phyloP scores from a whole-genome alignment of 2,797 vertebrate species.

The Alcedo quadribrachys region DNA sequence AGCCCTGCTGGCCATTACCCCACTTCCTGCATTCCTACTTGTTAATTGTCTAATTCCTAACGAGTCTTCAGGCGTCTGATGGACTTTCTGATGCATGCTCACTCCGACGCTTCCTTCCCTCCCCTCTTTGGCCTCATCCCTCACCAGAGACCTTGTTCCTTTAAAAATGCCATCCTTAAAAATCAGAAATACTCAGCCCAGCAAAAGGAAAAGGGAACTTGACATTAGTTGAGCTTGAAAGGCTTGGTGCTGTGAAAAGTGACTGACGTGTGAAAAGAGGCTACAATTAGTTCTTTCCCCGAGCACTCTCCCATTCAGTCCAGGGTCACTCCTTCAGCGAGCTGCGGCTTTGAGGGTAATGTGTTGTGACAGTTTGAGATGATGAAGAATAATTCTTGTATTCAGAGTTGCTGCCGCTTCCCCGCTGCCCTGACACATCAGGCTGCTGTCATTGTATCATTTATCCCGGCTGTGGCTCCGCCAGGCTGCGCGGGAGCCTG shows the following conservation, averaged over 20 bases:
- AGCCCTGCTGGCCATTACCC: conserved; percentile 55
- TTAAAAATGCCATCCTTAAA: conserved; percentile 43
- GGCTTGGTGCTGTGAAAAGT: conserved; percentile 79
- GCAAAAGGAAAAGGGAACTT: conserved; percentile 74
- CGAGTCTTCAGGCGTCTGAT: conserved; percentile 24
- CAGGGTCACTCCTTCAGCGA: conserved; percentile 79
- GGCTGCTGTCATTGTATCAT: conserved; percentile 88
- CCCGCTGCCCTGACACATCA: conserved; percentile 81
- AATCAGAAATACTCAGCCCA: conserved; percentile 67
- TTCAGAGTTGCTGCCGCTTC: conserved; percentile 79
- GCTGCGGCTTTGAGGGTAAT: conserved; percentile 86
- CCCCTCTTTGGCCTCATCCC: conserved; percentile 28
- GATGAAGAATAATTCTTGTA: conserved; percentile 89
- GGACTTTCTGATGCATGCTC: conserved; percentile 43
- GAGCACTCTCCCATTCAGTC: conserved; percentile 80
- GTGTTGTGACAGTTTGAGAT: conserved; percentile 86
- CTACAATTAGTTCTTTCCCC: conserved; percentile 85
- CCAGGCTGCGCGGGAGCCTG: conserved; percentile 74
- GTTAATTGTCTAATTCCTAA: conserved; percentile 71
- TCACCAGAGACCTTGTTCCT: conserved; percentile 24
- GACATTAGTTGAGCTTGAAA: conserved; percentile 81
- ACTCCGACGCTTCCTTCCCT: not conserved
- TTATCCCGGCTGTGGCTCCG: conserved; percentile 78
- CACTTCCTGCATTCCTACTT: conserved; percentile 65
- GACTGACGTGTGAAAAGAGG: conserved; percentile 84